A percentile compares a stretch with the other conserved stretches of the same genome.
These are phyloP conservation scores for Phrynosoma platyrhinos DNA, from an alignment of 2,113 vertebrate genomes.

Conservation along the genomic window DNA sequence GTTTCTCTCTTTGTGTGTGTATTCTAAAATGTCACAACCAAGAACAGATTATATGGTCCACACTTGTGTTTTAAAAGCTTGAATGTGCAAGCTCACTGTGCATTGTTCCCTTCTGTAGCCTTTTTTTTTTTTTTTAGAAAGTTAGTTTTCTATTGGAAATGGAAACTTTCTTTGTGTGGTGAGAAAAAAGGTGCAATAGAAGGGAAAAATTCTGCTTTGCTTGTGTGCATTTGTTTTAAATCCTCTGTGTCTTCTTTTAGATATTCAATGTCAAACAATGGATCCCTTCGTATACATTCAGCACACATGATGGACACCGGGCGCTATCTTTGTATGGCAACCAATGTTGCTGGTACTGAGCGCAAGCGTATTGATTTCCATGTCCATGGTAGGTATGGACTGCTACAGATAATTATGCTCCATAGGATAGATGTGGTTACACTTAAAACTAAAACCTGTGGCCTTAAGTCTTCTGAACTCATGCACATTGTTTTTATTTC, in stretches of 20 bases:
- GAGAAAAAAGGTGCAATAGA: no score
- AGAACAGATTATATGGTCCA: neutral
- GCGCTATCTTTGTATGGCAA: constrained; percentile 92
- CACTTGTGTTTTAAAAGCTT: neutral
- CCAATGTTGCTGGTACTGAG: constrained; percentile 89
- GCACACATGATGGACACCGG: constrained; percentile 87
- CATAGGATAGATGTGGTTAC: neutral
- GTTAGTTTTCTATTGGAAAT: neutral
- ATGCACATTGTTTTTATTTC: no score
- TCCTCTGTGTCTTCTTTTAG: constrained; percentile 69
- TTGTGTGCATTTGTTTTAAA: neutral
- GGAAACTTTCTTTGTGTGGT: neutral
- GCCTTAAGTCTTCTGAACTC: no score
- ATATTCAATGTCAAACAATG: constrained; percentile 82
- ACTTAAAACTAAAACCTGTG: no score
- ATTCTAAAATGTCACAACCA: neutral
- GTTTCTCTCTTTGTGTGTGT: neutral
- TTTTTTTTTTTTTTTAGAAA: neutral
- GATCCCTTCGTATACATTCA: constrained; percentile 87
- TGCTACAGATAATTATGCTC: neutral
- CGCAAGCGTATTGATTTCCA: constrained; percentile 87
- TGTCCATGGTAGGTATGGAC: constrained; percentile 84
- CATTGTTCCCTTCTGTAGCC: neutral
- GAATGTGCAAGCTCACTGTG: neutral
- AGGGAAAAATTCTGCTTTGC: no score